Evolutionary conservation across 2,888 invertebrate genomes (phyloP).

Genomic region (Frankliniella fusca): DNA sequence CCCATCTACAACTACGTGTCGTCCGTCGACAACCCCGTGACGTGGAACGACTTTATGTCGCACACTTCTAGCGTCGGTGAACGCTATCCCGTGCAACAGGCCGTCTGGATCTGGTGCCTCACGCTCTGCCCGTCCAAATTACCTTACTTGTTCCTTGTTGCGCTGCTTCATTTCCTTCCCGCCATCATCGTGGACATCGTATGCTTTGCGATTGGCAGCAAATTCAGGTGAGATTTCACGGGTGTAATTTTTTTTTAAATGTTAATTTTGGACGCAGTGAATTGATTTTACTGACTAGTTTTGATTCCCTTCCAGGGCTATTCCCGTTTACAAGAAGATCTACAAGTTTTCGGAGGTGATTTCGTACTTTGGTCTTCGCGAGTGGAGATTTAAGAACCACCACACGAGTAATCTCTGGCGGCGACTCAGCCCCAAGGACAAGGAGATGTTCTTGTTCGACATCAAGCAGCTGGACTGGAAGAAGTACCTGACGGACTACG

Average conservation of each 20-base stretch:
- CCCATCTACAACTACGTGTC: slow-evolving; percentile 80
- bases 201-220: slow-evolving; percentile 56
- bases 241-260: too few species aligned
- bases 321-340: slow-evolving; percentile 63
- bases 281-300: too few species aligned
- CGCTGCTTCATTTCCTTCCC: slow-evolving; percentile 49
- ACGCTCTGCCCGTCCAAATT: slow-evolving; percentile 55
- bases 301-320: background rate
- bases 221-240: background rate
- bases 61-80: slow-evolving; percentile 53
- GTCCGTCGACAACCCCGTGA: slow-evolving; percentile 68
- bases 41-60: slow-evolving; percentile 66
- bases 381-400: slow-evolving; percentile 69
- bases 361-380: slow-evolving; percentile 72
- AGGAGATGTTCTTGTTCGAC: slow-evolving; percentile 65
- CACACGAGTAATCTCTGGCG: slow-evolving; percentile 58
- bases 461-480: slow-evolving; percentile 72
- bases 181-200: slow-evolving; percentile 63
- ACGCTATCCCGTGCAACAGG: slow-evolving; percentile 39
- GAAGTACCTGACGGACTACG: slow-evolving; percentile 62
- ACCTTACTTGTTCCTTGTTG: slow-evolving; percentile 49
- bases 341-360: slow-evolving; percentile 68
- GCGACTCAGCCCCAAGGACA: slow-evolving; percentile 56
- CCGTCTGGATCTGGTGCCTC: slow-evolving; percentile 52
- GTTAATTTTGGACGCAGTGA: background rate